Conservation (phyloP, 2,797 vertebrate species). For the Danio choprae region DNA sequence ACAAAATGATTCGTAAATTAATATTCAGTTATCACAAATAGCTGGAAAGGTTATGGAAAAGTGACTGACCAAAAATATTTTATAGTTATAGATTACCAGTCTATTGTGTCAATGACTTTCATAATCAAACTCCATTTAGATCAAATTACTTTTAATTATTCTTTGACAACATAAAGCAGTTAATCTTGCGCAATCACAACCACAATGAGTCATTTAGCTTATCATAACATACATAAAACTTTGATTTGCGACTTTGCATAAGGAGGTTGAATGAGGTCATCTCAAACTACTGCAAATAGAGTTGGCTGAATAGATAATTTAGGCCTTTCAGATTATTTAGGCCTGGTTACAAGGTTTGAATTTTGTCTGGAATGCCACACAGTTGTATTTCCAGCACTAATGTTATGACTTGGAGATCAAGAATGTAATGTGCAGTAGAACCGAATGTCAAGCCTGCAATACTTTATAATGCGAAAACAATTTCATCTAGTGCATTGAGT, state of each 20-base stretch:
- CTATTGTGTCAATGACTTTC: slow-evolving; percentile 46
- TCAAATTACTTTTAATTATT: neutral
- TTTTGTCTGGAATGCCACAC: too few species aligned
- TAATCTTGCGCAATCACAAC: neutral
- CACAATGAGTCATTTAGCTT: neutral
- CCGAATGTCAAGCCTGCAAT: neutral
- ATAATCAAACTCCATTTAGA: neutral
- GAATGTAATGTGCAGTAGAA: neutral
- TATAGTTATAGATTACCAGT: slow-evolving; percentile 51
- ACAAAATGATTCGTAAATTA: neutral
- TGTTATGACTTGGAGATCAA: slow-evolving; percentile 3
- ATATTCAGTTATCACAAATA: neutral
- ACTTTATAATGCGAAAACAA: neutral
- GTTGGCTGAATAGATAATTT: slow-evolving; percentile 6
- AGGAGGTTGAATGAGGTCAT: slow-evolving; percentile 22
- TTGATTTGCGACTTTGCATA: neutral
- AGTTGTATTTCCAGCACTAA: neutral
- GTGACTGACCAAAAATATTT: too few species aligned
- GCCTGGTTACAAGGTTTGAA: neutral
- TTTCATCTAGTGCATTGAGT: neutral
- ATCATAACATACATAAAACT: neutral
- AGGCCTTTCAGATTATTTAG: neutral
- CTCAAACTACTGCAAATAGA: neutral
- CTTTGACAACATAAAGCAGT: neutral
- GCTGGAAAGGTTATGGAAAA: neutral